phyloP scores from a whole-genome alignment of 2,888 invertebrate genomes.

The Pomacea canaliculata region DNA sequence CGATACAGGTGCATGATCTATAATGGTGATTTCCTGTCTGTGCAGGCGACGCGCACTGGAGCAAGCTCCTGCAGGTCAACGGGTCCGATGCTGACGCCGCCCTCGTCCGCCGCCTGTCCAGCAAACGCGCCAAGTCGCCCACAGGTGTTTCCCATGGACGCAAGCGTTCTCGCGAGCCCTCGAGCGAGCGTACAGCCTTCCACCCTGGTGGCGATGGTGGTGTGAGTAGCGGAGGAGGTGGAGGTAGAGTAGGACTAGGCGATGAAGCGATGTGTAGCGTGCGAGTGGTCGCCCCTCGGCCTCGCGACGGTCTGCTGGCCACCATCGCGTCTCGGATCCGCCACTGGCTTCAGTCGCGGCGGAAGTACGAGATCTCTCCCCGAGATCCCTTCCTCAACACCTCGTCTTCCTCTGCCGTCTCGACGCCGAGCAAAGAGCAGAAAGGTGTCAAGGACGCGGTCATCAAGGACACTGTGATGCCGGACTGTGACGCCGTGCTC shows the following conservation, averaged over 20 bases:
- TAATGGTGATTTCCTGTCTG: background rate
- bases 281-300: conserved; percentile 1
- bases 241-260: background rate
- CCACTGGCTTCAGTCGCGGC: conserved; percentile 34
- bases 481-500: conserved; percentile 15
- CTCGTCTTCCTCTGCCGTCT: background rate
- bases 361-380: conserved; percentile 38
- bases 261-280: conserved; percentile 7
- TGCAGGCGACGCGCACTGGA: conserved; percentile 59
- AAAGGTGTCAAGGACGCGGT: background rate
- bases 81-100: conserved; percentile 28
- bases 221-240: background rate
- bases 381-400: conserved; percentile 15
- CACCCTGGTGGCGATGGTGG: background rate
- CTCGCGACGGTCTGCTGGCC: conserved; percentile 19
- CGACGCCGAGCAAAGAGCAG: background rate
- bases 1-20: no score
- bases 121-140: conserved; percentile 20
- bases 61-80: conserved; percentile 59
- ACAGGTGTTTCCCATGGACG: background rate
- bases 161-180: conserved; percentile 1
- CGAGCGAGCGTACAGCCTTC: background rate
- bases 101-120: conserved; percentile 21
- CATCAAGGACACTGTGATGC: conserved; percentile 10
- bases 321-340: conserved; percentile 30